phyloP scores from a whole-genome alignment of 2,888 invertebrate species.

The Diarsia mendica region DNA sequence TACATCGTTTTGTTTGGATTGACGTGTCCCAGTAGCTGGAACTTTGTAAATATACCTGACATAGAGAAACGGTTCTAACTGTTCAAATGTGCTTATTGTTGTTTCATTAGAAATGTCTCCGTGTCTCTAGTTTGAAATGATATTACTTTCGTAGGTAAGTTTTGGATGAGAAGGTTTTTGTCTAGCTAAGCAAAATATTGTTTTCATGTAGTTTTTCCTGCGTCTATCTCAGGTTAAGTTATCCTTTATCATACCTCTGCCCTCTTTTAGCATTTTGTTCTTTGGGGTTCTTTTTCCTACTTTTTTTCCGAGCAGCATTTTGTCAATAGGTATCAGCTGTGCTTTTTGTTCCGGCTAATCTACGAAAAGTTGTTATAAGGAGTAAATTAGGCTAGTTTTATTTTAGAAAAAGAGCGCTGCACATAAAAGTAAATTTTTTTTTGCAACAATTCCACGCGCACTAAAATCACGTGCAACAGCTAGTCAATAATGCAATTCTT shows the following conservation, averaged over 20 bases:
- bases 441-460: no score
- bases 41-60: conserved; percentile 60
- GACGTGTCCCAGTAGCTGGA: conserved; percentile 56
- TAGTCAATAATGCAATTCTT: background rate
- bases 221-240: background rate
- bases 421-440: no score
- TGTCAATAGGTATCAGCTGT: no score
- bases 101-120: conserved; percentile 21
- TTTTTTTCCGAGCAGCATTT: no score
- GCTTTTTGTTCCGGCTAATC: no score
- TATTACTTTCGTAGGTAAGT: conserved; percentile 1
- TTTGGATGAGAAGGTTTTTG: background rate
- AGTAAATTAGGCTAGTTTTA: no score
- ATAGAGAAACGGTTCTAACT: conserved; percentile 25
- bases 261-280: background rate
- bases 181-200: background rate
- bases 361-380: no score
- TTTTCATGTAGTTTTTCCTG: background rate
- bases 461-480: no score
- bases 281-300: no score
- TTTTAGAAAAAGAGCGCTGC: no score
- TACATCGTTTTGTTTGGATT: conserved; percentile 49
- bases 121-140: conserved; percentile 2
- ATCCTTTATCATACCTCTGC: background rate
- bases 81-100: conserved; percentile 19